phyloP scores from a whole-genome alignment of 2,113 vertebrate genomes.

The Ceyx melanurus region DNA sequence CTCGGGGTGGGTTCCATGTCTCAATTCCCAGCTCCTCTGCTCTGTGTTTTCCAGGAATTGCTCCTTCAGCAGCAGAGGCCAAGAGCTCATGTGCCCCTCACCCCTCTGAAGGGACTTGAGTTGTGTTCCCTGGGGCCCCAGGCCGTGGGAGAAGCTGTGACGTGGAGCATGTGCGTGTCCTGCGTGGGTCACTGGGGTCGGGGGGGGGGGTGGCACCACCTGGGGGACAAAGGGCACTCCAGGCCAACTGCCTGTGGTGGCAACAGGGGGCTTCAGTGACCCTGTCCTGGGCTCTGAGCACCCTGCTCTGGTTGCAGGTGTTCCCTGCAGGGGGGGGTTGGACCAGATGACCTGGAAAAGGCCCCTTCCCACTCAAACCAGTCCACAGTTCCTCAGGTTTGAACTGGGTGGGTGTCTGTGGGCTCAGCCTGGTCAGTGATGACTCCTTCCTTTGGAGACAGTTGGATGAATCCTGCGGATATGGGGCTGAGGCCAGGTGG shows the following conservation, averaged over 20 bases:
- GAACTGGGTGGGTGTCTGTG: not conserved
- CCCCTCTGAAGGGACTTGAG: fast-evolving
- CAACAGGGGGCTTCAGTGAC: fast-evolving
- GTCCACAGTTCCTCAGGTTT: fast-evolving
- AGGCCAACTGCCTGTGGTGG: not conserved
- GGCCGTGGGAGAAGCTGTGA: not conserved
- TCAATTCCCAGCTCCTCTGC: not conserved
- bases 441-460: conserved; percentile 53
- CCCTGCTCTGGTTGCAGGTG: too few species aligned
- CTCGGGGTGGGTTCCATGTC: fast-evolving
- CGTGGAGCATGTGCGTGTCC: not conserved
- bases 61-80: fast-evolving
- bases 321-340: not conserved
- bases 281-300: too few species aligned
- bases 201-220: fast-evolving
- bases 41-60: not conserved
- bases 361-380: too few species aligned
- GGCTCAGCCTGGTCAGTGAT: conserved; percentile 42
- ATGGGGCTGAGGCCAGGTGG: conserved; percentile 71
- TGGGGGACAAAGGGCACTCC: fast-evolving
- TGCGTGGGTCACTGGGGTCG: fast-evolving
- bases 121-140: not conserved
- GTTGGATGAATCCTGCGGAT: conserved; percentile 74
- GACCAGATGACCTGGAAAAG: too few species aligned
- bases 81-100: not conserved